Evolutionary conservation across 2,113 vertebrate genomes (phyloP), one percentile per base, ranked within the genome.

Genomic region (Hyperopisus bebe): DNA sequence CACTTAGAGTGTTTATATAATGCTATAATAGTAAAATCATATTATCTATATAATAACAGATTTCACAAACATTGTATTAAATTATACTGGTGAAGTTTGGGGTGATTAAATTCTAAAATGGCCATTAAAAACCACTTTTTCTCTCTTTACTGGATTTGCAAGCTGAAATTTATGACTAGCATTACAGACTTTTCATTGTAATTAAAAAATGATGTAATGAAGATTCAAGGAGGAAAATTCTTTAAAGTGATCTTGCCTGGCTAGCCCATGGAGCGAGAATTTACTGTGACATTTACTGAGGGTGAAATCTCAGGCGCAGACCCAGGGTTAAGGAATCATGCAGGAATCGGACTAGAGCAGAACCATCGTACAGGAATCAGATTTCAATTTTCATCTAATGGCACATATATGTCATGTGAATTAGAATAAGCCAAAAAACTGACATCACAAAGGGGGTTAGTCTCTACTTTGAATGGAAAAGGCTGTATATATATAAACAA

Each of bases 381-480:
- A 46, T 58, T 62, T 70, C 53, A 55, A 35, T 66, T 77, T 27
- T 19, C 9, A 55, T 80, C 50, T 80, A 62, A 77, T 35, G 31
- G 31, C 89, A 80, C 39, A 74, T 48, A 13, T 39, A 50, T 31
- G 42, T 44, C 66, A 88, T 31, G 19, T 31, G 48, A 90, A 88
- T 87, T 84, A 90, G 58, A 11, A 86, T 70, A 87, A 87, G 89
- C n/a, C 31, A 80, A 87, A 51, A 55, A 88, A 77, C 2, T n/a
- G 74, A 27, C 5, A 82, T 42, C 39, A 70, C 51, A 88, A 88
- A 82, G 39, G 42, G 70, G 39, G 42, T 53, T 35, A 44, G 86
- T 47, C 21, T 88, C 10, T n/a, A 80, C 66, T 82, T 58, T 55
- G n/a, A 42, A 83, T 44, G 35, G 8, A 46, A 35, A 83, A 44